Conservation (phyloP, 2,888 invertebrate genomes). For the Drosophila subquinaria region DNA sequence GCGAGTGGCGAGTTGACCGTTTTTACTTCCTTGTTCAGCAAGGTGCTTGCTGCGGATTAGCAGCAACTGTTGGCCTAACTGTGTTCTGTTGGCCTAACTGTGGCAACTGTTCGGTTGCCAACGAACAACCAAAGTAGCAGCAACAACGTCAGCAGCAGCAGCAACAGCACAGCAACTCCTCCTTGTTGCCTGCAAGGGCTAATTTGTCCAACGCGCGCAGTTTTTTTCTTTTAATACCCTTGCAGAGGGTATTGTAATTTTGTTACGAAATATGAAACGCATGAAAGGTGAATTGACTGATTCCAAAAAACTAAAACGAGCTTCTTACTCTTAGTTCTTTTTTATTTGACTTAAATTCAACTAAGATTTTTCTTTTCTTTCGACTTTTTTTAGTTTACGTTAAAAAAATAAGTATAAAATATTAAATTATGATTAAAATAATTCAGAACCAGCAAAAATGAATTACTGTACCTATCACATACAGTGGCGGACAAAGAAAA, state of each 20-base stretch:
- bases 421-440: too few species aligned
- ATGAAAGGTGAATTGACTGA: background rate
- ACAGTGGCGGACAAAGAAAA: too few species aligned
- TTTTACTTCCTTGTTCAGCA: conserved; percentile 81
- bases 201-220: conserved; percentile 69
- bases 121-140: conserved; percentile 20
- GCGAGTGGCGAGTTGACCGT: conserved; percentile 35
- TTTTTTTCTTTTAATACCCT: background rate
- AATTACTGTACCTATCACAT: too few species aligned
- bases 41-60: conserved; percentile 72
- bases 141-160: conserved; percentile 33
- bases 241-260: background rate
- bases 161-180: conserved; percentile 52
- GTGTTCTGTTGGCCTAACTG: conserved; percentile 17
- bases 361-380: too few species aligned
- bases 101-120: conserved; percentile 38
- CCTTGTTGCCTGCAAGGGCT: conserved; percentile 79
- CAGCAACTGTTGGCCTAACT: conserved; percentile 36
- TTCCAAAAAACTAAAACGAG: background rate
- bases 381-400: too few species aligned
- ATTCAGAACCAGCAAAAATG: too few species aligned
- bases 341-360: too few species aligned
- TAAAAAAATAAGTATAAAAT: too few species aligned
- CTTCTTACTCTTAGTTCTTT: too few species aligned
- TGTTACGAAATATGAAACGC: background rate